phyloP scores from a whole-genome alignment of 1,140 invertebrate species.

The Watersipora subatra region DNA sequence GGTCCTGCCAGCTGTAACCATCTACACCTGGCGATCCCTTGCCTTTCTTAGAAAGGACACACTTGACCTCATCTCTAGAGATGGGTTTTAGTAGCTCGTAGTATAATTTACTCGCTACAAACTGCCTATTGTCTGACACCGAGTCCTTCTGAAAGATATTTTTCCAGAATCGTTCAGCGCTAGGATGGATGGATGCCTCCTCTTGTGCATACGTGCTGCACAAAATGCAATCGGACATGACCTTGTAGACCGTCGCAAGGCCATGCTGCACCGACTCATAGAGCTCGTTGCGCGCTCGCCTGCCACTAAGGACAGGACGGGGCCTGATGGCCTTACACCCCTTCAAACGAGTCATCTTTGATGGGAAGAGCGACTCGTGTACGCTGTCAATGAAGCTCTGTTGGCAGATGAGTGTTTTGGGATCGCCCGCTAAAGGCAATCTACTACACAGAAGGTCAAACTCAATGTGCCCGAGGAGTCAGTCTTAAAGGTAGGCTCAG shows the following conservation, averaged over 20 bases:
- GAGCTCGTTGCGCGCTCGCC: background rate
- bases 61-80: background rate
- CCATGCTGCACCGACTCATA: background rate
- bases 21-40: background rate
- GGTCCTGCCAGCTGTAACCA: background rate
- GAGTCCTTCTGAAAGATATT: background rate
- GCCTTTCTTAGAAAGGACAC: background rate
- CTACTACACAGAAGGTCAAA: background rate
- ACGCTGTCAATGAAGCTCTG: background rate
- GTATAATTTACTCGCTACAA: background rate
- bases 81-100: background rate
- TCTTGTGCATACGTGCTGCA: background rate
- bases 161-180: background rate
- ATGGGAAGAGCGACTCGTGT: background rate
- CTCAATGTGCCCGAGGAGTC: background rate
- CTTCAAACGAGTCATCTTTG: background rate
- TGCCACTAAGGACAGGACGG: background rate
- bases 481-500: background rate
- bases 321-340: background rate
- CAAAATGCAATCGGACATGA: background rate
- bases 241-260: background rate
- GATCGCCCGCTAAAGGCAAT: background rate
- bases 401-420: background rate
- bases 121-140: background rate
- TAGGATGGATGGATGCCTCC: background rate